Evolutionary conservation across 2,888 invertebrate genomes (phyloP).

Genomic region (Nesidiocoris tenuis): DNA sequence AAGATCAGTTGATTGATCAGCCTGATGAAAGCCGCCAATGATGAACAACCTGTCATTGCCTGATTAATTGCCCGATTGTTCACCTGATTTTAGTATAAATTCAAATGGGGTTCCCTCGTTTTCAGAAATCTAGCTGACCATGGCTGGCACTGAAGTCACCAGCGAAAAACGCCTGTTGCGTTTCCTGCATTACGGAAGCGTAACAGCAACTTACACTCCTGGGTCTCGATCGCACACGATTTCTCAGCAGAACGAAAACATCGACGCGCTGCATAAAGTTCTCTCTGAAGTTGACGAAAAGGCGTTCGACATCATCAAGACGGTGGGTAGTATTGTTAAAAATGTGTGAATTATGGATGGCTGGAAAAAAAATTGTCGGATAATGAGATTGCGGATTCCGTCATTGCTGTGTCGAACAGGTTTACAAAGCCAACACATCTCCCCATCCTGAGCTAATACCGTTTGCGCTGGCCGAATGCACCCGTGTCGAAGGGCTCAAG

Average conservation of each 20-base stretch:
- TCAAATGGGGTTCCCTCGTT: no score
- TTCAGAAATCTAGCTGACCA: no score
- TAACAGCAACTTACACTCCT: conserved; percentile 40
- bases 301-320: conserved; percentile 41
- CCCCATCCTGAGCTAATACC: conserved; percentile 43
- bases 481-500: conserved; percentile 25
- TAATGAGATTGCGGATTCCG: not conserved
- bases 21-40: no score
- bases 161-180: conserved; percentile 38
- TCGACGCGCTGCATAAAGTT: conserved; percentile 37
- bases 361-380: not conserved
- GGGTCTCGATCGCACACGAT: conserved; percentile 25
- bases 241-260: conserved; percentile 21
- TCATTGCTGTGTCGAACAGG: no score
- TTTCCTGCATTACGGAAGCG: conserved; percentile 44
- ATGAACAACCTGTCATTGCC: no score
- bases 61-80: no score
- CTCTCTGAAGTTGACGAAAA: conserved; percentile 26
- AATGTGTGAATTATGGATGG: no score
- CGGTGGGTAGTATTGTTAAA: no score
- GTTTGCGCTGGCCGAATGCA: conserved; percentile 44
- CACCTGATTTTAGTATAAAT: no score
- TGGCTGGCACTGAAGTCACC: not conserved
- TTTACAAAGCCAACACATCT: conserved; percentile 36
- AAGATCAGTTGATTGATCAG: no score